Percentiles rank a stretch among this genome's conserved stretches.
These are phyloP conservation scores for Halcyon smyrnensis DNA, from an alignment of 2,797 vertebrate genomes.

Conservation along the genomic window DNA sequence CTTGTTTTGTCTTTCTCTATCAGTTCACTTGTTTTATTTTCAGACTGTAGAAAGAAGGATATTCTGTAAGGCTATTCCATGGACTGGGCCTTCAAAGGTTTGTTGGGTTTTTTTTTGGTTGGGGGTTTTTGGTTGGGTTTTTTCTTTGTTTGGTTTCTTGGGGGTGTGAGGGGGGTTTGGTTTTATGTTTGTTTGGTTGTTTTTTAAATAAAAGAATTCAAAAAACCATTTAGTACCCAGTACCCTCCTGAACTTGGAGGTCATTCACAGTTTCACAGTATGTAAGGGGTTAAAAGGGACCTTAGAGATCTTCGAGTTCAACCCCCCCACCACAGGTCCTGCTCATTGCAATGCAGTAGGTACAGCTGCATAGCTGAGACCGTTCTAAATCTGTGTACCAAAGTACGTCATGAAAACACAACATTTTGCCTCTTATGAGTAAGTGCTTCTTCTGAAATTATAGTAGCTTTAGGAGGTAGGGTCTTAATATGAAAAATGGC, in stretches of 20 bases:
- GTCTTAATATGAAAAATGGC: neutral
- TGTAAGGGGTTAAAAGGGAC: too few relatives aligned
- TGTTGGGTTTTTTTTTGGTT: too few relatives aligned
- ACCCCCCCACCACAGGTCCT: neutral
- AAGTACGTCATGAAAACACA: neutral
- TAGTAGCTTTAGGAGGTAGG: neutral
- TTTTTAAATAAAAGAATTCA: too few relatives aligned
- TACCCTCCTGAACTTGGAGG: neutral
- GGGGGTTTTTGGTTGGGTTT: too few relatives aligned
- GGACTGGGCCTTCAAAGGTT: neutral
- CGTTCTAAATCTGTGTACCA: neutral
- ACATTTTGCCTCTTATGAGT: accelerated
- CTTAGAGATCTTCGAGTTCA: too few relatives aligned
- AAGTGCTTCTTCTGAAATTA: neutral
- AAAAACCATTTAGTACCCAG: neutral
- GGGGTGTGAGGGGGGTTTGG: too few relatives aligned
- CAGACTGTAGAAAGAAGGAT: accelerated
- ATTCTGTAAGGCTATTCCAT: neutral
- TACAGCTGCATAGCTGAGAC: neutral
- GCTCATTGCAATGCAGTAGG: accelerated
- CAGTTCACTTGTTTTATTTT: neutral
- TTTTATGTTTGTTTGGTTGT: too few relatives aligned
- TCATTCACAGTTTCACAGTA: neutral
- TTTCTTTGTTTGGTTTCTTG: too few relatives aligned
- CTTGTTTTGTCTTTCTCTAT: neutral